Base-by-base conservation (phyloP, 2,797 vertebrate species). In the Myripristis murdjan region DNA sequence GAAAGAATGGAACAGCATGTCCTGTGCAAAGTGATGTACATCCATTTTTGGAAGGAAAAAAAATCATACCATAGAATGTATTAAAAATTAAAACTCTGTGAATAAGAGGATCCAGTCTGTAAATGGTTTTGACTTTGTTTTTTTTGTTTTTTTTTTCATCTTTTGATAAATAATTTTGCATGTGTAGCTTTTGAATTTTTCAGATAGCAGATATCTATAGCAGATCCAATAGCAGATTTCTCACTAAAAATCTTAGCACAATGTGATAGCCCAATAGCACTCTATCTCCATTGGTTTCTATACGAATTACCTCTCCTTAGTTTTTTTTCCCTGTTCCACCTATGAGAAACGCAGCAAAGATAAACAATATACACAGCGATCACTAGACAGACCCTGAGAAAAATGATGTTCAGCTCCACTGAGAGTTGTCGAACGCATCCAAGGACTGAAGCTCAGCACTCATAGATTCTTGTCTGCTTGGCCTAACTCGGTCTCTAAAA, bases 401-500 rank as follows among this genome's bases (percentile, higher is more conserved):
- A 83, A 71, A 75, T 64, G 16, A 62, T 23, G 65, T 16, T 41
- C 31, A 48, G 73, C 63, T 66, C 70, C 49, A 3, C 28, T 54
- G 75, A 75, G 69, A 68, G 51, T 49, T 79, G 63, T 80, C 24
- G 2, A 70, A 81, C 63, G 53, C 63, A 53, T 46, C 73, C 58
- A 72, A 80, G 64, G 73, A 53, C 57, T 15, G 7, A 35, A 60
- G 60, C 63, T 20, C 46, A 56, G 43, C 53, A 52, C 44, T 59
- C 73, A 70, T 76, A 59, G 73, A 81, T 74, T 79, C 65, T 69
- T 35, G 64, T 82, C 83, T 79, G 61, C 20, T 70, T 44, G 64
- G 46, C 59, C 77, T 77, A 24, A 67, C 64, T 57, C 23, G 10
- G 33, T 66, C 64, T 80, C 44, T 74, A 59, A 78, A 83, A 60